Evolutionary conservation across 2,113 vertebrate genomes (phyloP).

Genomic region (Narcine bancroftii): DNA sequence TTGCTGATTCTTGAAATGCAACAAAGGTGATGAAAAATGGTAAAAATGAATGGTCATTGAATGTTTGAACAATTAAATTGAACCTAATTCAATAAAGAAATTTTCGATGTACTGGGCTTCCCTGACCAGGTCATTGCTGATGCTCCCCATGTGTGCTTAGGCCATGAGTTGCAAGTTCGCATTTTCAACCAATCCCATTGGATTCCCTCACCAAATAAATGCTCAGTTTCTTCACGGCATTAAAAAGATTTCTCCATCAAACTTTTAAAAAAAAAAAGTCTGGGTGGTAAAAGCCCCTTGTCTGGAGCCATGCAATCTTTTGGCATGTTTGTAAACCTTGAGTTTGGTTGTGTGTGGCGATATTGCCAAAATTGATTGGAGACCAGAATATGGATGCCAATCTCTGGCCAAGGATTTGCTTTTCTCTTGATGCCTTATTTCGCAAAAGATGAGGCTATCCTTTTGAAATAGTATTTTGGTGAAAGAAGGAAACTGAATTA

Average conservation of each 20-base stretch:
- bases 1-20: background rate
- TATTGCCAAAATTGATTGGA: background rate
- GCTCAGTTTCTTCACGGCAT: background rate
- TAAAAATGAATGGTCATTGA: background rate
- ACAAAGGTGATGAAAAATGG: background rate
- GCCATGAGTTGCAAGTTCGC: background rate
- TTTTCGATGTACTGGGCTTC: background rate
- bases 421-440: background rate
- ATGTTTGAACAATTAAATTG: background rate
- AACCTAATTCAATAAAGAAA: background rate
- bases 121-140: too few relatives aligned
- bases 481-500: constrained; percentile 39
- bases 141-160: background rate
- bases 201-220: background rate
- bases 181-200: background rate
- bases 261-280: too few relatives aligned
- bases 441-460: constrained; percentile 37
- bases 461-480: constrained; percentile 28
- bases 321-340: background rate
- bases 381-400: background rate
- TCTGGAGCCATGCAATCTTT: background rate
- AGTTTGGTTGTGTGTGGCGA: background rate
- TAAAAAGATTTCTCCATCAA: too few relatives aligned
- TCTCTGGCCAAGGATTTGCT: background rate
- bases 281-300: too few relatives aligned